phyloP scores from a whole-genome alignment of 2,797 vertebrate species.

The Adelosebastes latens region DNA sequence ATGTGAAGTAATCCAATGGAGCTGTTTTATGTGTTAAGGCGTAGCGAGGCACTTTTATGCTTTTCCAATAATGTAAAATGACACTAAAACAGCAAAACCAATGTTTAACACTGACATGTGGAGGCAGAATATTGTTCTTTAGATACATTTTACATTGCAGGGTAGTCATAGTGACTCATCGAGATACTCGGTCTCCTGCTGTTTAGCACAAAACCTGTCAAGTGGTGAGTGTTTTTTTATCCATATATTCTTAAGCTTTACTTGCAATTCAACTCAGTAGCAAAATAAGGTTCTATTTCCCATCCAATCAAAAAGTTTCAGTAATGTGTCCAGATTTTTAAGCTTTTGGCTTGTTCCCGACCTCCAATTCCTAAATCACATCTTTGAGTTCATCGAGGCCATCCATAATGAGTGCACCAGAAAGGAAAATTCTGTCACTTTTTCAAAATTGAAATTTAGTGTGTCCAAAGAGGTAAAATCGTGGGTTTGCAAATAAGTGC shows the following conservation, averaged over 20 bases:
- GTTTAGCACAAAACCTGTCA: conserved; percentile 71
- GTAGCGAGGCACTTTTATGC: conserved; percentile 68
- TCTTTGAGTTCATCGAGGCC: neutral
- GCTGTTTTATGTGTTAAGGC: conserved; percentile 59
- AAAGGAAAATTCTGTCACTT: neutral
- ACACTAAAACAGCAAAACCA: conserved; percentile 75
- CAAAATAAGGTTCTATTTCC: conserved; percentile 15
- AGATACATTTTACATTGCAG: conserved; percentile 70
- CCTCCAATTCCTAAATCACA: neutral
- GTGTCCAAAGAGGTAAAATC: neutral
- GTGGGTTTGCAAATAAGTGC: neutral
- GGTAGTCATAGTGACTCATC: conserved; percentile 73
- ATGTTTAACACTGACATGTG: conserved; percentile 72
- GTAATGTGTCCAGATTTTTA: neutral
- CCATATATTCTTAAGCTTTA: conserved; percentile 39
- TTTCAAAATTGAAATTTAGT: neutral
- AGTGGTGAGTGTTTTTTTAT: conserved; percentile 34
- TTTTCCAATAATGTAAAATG: conserved; percentile 77
- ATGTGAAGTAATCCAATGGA: conserved; percentile 70
- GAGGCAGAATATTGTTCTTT: conserved; percentile 74
- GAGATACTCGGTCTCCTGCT: conserved; percentile 58
- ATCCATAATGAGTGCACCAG: neutral
- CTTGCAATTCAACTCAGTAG: conserved; percentile 32
- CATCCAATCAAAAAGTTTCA: conserved; percentile 8
- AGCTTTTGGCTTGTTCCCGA: neutral